Evolutionary conservation across 2,888 invertebrate species (phyloP), one percentile per base, ranked within the genome.

Genomic region (Callosobruchus maculatus): DNA sequence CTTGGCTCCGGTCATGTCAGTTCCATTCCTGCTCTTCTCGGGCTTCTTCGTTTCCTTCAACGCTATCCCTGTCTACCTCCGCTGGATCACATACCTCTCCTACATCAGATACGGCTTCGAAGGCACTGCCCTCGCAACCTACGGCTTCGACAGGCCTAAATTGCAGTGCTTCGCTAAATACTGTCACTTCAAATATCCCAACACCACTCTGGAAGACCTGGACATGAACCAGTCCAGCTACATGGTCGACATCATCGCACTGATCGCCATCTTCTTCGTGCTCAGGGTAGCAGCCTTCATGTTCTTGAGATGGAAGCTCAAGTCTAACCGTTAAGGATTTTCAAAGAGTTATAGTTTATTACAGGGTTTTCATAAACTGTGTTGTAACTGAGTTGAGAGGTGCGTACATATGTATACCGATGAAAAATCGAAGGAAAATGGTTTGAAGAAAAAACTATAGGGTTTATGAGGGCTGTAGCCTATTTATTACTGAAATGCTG

Each of bases 31-130:
- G 74, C 89, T 98, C 75, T 98, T 98, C 91, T 97, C 97, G 81
- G 98, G 98, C 7, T 98, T 98, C 92, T 98, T 98, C 88, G 97
- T 98, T 67, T 97, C 96, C 77, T 97, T 98, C 88, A 96, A 97
- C 86, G 97, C 97, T 0, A 98, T 98, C 84, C 98, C 98, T 0
- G 92, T 95, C 0, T 98, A 98, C 87, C 89, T 98, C 73, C 91
- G 97, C 79, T 98, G 98, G 97, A 94, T 98, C 82, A 97, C 97
- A 0, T 98, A 98, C 84, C 89, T 97, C 9, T 97, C 97, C 0
- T 98, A 97, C 88, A 97, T 98, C 83, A 90, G 97, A 80, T 98
- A 98, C 85, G 96, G 97, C 66, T 98, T 98, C 88, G 98, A 98
- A 88, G 97, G 97, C 69, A 96, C 96, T 0, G 94, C 98, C 5